Conservation (phyloP, 2,888 invertebrate species). For the Augiades crinisus region DNA sequence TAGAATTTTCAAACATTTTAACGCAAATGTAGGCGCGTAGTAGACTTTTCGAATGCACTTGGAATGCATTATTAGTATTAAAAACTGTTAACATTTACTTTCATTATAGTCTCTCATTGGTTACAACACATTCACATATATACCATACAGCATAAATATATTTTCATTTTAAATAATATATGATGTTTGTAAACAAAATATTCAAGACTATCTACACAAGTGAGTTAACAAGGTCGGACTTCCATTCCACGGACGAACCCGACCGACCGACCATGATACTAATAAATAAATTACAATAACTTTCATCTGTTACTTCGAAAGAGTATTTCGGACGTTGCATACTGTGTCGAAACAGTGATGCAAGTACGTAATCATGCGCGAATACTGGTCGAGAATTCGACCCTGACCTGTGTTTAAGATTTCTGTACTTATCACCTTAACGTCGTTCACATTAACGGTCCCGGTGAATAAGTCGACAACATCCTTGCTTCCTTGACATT, state of each 20-base stretch:
- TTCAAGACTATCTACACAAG: too few species aligned
- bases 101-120: too few species aligned
- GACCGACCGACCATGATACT: background rate
- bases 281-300: background rate
- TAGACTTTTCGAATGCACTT: background rate
- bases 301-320: constrained; percentile 3
- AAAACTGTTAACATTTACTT: background rate
- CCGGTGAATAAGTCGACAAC: background rate
- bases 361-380: constrained; percentile 3
- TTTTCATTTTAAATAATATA: too few species aligned
- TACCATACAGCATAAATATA: too few species aligned
- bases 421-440: constrained; percentile 8
- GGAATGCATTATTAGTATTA: background rate
- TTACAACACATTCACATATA: too few species aligned
- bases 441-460: background rate
- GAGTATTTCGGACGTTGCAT: constrained; percentile 2
- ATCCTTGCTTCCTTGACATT: too few species aligned
- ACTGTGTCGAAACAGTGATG: constrained; percentile 12
- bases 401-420: constrained; percentile 22
- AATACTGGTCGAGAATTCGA: constrained; percentile 3
- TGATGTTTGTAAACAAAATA: too few species aligned
- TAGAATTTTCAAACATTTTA: constrained; percentile 29
- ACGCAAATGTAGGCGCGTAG: background rate
- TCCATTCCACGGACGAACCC: too few species aligned
- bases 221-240: background rate